Conservation (phyloP, 1,140 invertebrate genomes). For the Gryon sp. region DNA sequence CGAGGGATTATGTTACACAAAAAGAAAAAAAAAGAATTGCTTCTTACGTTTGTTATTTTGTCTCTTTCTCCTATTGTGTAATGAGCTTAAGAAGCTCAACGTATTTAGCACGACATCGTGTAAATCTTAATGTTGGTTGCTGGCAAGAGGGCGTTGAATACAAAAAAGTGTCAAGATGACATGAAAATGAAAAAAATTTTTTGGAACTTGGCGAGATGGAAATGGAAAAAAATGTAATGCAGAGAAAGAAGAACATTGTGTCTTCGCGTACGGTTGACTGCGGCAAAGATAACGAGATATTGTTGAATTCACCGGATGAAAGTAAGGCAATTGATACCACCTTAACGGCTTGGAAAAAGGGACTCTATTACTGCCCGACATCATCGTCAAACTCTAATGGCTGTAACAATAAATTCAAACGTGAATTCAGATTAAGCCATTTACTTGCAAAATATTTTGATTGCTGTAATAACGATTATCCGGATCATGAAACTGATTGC, state of each 20-base stretch:
- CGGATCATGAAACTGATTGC: too few relatives aligned
- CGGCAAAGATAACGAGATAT: slow-evolving; percentile 28
- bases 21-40: too few relatives aligned
- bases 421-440: not conserved
- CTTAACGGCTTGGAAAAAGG: slow-evolving; percentile 17
- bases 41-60: slow-evolving; percentile 25
- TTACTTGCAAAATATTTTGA: not conserved
- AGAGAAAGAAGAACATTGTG: slow-evolving; percentile 37
- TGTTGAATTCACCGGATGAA: slow-evolving; percentile 6
- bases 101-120: slow-evolving; percentile 46
- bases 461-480: too few relatives aligned
- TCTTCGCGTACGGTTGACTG: slow-evolving; percentile 29
- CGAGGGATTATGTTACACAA: too few relatives aligned
- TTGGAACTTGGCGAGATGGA: slow-evolving; percentile 1
- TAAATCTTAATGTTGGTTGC: slow-evolving; percentile 36
- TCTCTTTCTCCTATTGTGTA: slow-evolving; percentile 20
- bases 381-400: slow-evolving; percentile 3
- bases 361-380: slow-evolving; percentile 6
- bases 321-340: slow-evolving; percentile 5
- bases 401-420: slow-evolving; percentile 2
- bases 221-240: too few relatives aligned
- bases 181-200: slow-evolving; percentile 41
- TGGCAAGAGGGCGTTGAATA: slow-evolving; percentile 42
- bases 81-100: slow-evolving; percentile 55
- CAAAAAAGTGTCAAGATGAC: slow-evolving; percentile 44